A percentile compares a stretch with the other conserved stretches of the same genome.
Conservation (phyloP, 1,140 invertebrate species). For the Trichomalopsis sarcophagae region DNA sequence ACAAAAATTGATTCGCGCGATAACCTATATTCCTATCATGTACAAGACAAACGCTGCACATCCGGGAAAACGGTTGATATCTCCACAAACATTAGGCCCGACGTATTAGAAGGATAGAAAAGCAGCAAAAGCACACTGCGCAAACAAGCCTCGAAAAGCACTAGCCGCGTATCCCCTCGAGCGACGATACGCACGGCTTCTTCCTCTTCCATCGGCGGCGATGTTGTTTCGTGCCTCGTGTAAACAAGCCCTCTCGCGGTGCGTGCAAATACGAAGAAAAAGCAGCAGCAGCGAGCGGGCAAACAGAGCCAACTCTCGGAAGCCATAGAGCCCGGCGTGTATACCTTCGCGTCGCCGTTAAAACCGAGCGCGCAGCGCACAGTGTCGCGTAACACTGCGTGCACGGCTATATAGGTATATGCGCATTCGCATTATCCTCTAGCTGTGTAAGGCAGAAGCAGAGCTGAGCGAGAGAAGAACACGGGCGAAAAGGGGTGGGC, state of each 20-base stretch:
- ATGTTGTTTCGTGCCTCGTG: conserved; percentile 53
- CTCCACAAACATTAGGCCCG: not conserved
- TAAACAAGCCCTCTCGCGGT: conserved; percentile 54
- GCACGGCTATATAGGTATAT: not conserved
- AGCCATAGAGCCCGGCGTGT: not conserved
- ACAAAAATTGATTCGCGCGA: too few species aligned
- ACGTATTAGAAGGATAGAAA: not conserved
- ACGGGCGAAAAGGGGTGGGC: not conserved
- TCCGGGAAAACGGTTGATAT: not conserved
- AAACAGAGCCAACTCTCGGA: not conserved
- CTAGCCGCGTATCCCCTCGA: not conserved
- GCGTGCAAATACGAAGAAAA: conserved; percentile 34
- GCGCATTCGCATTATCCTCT: not conserved
- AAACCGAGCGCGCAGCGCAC: not conserved
- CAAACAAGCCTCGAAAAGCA: not conserved
- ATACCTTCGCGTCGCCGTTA: not conserved
- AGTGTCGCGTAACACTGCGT: not conserved
- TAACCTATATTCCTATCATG: too few species aligned
- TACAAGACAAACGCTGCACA: not conserved
- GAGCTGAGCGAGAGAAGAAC: not conserved
- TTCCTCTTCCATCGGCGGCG: not conserved
- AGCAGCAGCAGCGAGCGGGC: not conserved
- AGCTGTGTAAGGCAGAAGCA: not conserved
- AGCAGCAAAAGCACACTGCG: not conserved
- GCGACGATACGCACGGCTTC: not conserved